These are phyloP conservation scores for Clanis bilineata DNA, from an alignment of 2,888 invertebrate genomes.

Conservation along the genomic window DNA sequence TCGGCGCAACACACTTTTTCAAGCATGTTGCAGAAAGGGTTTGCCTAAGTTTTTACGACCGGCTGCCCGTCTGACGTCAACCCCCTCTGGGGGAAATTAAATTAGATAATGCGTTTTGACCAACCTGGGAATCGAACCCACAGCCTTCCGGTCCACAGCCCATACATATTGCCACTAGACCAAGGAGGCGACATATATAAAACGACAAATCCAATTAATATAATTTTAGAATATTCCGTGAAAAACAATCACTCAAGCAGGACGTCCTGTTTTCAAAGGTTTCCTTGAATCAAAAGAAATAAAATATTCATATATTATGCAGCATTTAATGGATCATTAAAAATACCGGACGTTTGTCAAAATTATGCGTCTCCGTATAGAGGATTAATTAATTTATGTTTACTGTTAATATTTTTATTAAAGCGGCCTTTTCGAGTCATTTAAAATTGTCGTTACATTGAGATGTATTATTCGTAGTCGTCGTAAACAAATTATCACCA, in stretches of 20 bases:
- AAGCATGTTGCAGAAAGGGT: too few relatives aligned
- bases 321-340: constrained; percentile 29
- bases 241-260: constrained; percentile 16
- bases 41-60: too few relatives aligned
- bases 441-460: background rate
- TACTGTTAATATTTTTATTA: background rate
- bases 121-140: too few relatives aligned
- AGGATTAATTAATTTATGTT: background rate
- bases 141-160: too few relatives aligned
- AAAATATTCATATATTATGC: constrained; percentile 20
- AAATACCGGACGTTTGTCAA: constrained; percentile 21
- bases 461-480: background rate
- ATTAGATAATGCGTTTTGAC: too few relatives aligned
- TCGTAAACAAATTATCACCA: background rate
- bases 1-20: too few relatives aligned
- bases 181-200: too few relatives aligned
- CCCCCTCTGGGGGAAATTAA: too few relatives aligned
- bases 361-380: constrained; percentile 3
- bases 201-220: background rate
- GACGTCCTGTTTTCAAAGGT: constrained; percentile 29
- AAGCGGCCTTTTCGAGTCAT: background rate
- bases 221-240: constrained; percentile 2
- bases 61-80: too few relatives aligned
- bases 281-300: constrained; percentile 28
- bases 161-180: too few relatives aligned